Percentiles rank a stretch among this genome's conserved stretches.
These are phyloP conservation scores for Champsocephalus gunnari DNA, from an alignment of 2,797 vertebrate genomes.

Conservation along the genomic window DNA sequence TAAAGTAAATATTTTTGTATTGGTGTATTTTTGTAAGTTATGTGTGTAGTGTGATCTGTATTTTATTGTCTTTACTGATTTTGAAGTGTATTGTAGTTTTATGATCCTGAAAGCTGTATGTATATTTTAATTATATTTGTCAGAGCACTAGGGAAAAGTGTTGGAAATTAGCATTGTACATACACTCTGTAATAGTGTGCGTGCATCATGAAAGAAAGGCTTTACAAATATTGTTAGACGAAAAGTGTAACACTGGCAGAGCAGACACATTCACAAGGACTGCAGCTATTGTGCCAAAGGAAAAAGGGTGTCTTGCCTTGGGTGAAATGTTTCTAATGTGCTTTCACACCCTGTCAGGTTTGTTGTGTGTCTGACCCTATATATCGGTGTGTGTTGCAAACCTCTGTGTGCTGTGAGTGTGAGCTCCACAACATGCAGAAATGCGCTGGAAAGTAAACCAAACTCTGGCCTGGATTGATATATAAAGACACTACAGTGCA, in stretches of 20 bases:
- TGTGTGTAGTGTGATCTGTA: too few relatives aligned
- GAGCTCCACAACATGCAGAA: conserved; percentile 11
- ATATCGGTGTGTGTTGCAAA: background rate
- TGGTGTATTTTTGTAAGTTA: too few relatives aligned
- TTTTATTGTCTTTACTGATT: too few relatives aligned
- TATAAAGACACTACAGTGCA: background rate
- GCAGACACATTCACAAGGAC: conserved; percentile 39
- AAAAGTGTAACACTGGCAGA: conserved; percentile 24
- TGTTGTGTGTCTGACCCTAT: conserved; percentile 2
- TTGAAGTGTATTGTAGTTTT: too few relatives aligned
- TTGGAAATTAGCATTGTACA: too few relatives aligned
- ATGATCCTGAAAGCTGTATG: too few relatives aligned
- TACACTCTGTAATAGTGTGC: background rate
- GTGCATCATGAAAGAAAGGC: conserved; percentile 8
- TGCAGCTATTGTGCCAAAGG: conserved; percentile 38
- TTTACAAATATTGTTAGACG: conserved; percentile 8
- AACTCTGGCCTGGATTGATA: background rate
- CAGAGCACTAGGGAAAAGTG: too few relatives aligned
- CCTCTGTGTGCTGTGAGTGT: conserved; percentile 1
- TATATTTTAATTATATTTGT: too few relatives aligned
- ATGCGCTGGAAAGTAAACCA: conserved; percentile 2
- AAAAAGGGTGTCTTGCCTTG: conserved; percentile 36
- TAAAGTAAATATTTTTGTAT: too few relatives aligned
- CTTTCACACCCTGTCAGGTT: conserved; percentile 14
- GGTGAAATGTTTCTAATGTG: conserved; percentile 38